Conservation (phyloP, 2,113 vertebrate genomes). For the Prionailurus viverrinus region DNA sequence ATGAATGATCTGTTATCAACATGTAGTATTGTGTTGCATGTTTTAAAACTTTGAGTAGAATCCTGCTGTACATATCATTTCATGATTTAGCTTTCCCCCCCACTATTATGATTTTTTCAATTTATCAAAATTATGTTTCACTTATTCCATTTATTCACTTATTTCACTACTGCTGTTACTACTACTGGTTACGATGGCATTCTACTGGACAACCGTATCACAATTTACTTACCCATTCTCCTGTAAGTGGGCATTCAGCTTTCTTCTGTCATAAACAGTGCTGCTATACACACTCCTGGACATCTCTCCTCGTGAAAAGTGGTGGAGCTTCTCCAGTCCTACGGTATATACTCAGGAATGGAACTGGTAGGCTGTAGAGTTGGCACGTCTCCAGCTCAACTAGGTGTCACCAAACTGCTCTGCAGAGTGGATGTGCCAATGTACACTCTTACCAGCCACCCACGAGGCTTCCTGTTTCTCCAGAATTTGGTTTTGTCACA, state of each 20-base stretch:
- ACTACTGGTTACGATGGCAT: neutral
- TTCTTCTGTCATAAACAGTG: neutral
- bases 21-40: neutral
- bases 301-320: neutral
- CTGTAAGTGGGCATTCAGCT: neutral
- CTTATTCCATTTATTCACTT: neutral
- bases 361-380: neutral
- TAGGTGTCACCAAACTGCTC: neutral
- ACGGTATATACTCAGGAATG: neutral
- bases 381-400: neutral
- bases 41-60: neutral
- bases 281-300: neutral
- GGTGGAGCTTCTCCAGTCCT: neutral
- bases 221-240: neutral
- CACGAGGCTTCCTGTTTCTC: neutral
- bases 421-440: neutral
- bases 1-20: neutral
- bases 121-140: neutral
- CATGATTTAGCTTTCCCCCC: neutral
- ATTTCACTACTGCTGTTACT: neutral
- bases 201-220: neutral
- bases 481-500: neutral
- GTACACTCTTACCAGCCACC: neutral
- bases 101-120: neutral
- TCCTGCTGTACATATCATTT: neutral